A percentile compares a stretch with the other conserved stretches of the same genome.
Evolutionary conservation across 2,113 vertebrate genomes (phyloP).

Genomic region (Hassar affinis): DNA sequence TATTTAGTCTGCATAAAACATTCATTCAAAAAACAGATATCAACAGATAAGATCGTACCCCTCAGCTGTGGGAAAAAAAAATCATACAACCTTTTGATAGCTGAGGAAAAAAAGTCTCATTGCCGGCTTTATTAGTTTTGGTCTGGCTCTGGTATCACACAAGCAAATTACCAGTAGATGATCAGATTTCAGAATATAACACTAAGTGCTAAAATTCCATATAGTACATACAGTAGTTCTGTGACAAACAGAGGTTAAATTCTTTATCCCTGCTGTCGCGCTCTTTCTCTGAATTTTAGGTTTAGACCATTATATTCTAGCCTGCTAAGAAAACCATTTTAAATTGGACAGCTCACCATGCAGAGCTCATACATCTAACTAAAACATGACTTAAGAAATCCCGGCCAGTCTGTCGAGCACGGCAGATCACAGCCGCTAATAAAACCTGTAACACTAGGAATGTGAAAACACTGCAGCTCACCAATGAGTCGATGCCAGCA

Average conservation of each 20-base stretch:
- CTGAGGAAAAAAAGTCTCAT: neutral
- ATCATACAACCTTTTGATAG: neutral
- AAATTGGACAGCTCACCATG: neutral
- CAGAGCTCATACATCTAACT: neutral
- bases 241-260: neutral
- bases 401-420: neutral
- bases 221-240: neutral
- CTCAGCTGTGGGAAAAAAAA: neutral
- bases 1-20: neutral
- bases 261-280: neutral
- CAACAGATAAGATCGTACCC: neutral
- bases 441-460: neutral
- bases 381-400: neutral
- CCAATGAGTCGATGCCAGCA: neutral
- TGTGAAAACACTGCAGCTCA: neutral
- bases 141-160: neutral
- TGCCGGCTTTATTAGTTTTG: neutral
- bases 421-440: neutral
- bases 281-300: neutral
- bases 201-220: neutral
- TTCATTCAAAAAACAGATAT: neutral
- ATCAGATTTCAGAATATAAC: neutral
- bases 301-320: neutral
- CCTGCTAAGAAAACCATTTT: conserved; percentile 7
- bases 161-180: neutral